Base-by-base conservation (phyloP, 2,888 invertebrate species). In the Lasioglossum calceatum region DNA sequence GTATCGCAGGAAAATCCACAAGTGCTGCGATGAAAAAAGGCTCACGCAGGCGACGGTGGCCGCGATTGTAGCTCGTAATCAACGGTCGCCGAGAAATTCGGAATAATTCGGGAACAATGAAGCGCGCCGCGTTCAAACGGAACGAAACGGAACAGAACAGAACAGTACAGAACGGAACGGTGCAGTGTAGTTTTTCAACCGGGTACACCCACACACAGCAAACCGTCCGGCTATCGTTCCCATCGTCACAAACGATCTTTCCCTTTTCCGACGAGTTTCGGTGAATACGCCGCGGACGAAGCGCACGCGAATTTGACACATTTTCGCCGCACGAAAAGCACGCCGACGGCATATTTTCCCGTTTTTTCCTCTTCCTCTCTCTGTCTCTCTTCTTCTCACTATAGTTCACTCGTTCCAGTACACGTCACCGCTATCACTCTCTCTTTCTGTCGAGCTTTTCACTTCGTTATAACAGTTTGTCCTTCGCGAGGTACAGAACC, bases 231-330 rank as follows among this genome's bases (percentile, higher is more conserved):
- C 84, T 72, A 67, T 61, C 70, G 64, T 42, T 54, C 64, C 81
- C 78, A 87, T 82, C 82, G 54, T 82, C 74, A 74, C 85, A 77
- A 75, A 61, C 79, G 76, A 67, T 77, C 64, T 76, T 75, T 72
- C 79, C 44, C 61, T 79, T 32, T 81, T 77, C 73, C 82, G 64
- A 64, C 83, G 67, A 77, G 77, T 70, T 72, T 70, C 84, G 54
- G 74, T 64, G 79, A 89, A 87, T 77, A 79, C 81, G 83, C 61
- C 61, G 81, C 74, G 85, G 77, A 81, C 77, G 79, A 77, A 79
- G 83, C 86, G 84, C 91, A 85, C 89, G 88, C 92, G 88, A 89
- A 91, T 92, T 92, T 91, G 92, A 92, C 91, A 92, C 91, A 91
- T 92, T 92, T 92, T 87, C 87, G 86, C 85, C 83, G 85, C 79